A percentile compares a stretch with the other conserved stretches of the same genome.
Evolutionary conservation across 2,113 vertebrate species (phyloP).

Genomic region (Amphiprion percula): DNA sequence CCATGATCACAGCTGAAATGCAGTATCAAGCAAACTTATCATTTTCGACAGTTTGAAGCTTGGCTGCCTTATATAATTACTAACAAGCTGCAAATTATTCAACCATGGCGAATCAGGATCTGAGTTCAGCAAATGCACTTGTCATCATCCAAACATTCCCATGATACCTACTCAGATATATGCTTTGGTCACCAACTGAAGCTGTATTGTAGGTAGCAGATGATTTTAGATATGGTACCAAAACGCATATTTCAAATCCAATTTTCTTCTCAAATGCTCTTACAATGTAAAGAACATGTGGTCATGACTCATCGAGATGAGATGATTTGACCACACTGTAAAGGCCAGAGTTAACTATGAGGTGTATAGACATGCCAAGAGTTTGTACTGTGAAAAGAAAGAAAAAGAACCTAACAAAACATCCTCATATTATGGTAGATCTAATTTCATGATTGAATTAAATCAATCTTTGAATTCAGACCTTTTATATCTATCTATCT

Average conservation of each 20-base stretch:
- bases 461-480: too few species aligned
- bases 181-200: background rate
- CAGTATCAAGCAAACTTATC: conserved; percentile 27
- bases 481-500: too few species aligned
- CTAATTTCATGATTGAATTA: too few species aligned
- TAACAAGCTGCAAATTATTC: conserved; percentile 26
- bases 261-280: background rate
- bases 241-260: background rate
- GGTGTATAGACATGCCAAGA: background rate
- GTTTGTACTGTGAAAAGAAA: too few species aligned
- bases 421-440: too few species aligned
- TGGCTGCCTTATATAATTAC: conserved; percentile 33
- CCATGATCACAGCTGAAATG: conserved; percentile 21
- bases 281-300: background rate
- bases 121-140: background rate
- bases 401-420: too few species aligned
- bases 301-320: background rate
- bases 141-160: conserved; percentile 5
- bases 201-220: background rate
- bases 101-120: background rate
- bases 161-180: conserved; percentile 6
- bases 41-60: conserved; percentile 28
- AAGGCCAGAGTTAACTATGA: background rate
- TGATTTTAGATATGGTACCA: conserved; percentile 1
- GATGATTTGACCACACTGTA: background rate